These are phyloP conservation scores for Eulimnadia texana DNA, from an alignment of 1,140 invertebrate species.

Conservation along the genomic window DNA sequence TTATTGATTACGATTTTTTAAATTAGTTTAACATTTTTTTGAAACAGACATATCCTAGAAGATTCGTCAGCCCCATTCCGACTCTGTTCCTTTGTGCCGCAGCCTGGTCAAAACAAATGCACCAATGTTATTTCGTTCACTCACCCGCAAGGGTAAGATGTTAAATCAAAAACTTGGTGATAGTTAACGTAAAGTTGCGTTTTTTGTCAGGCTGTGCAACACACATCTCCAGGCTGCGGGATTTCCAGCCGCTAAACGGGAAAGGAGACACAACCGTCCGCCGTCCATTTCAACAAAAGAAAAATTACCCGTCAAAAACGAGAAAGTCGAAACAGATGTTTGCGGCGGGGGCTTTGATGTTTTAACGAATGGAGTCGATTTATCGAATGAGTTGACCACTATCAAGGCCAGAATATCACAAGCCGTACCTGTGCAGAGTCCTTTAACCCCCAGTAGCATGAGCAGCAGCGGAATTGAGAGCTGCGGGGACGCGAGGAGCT, in stretches of 20 bases:
- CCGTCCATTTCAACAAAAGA: not conserved
- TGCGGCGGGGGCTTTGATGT: not conserved
- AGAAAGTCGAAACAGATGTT: not conserved
- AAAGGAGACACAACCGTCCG: conserved; percentile 1
- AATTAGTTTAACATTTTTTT: not conserved
- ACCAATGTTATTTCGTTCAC: conserved; percentile 14
- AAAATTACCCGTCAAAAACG: not conserved
- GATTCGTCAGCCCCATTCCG: conserved; percentile 14
- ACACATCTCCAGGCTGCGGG: conserved; percentile 13
- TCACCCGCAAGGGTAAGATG: conserved; percentile 9
- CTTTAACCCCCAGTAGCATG: conserved; percentile 5
- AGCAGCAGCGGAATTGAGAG: conserved; percentile 6
- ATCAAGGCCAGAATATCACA: not conserved
- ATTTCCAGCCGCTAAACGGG: conserved; percentile 13
- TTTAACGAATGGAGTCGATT: too few relatives aligned
- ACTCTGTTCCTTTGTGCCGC: conserved; percentile 10
- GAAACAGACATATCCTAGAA: conserved; percentile 15
- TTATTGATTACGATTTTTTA: too few relatives aligned
- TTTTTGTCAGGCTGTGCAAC: conserved; percentile 14
- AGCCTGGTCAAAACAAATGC: conserved; percentile 15
- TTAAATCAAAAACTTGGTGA: not conserved
- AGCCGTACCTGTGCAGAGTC: not conserved
- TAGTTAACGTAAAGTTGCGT: not conserved
- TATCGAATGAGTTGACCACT: too few relatives aligned
- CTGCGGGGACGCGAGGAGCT: not conserved